Evolutionary conservation across 2,797 vertebrate species (phyloP).

Genomic region (Sparidentex hasta): DNA sequence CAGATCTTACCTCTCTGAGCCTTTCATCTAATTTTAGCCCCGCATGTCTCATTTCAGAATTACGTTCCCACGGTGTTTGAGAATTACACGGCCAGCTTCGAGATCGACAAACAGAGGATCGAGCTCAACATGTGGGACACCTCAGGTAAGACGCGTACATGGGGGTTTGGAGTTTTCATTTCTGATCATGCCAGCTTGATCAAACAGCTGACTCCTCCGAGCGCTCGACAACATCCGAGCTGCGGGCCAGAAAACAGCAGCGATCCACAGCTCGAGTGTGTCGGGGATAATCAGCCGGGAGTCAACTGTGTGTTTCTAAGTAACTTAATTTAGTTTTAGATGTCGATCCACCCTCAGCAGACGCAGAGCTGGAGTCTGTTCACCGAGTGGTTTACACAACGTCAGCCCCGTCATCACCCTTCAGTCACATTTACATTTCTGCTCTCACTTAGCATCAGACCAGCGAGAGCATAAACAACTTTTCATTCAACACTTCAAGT

Average conservation of each 20-base stretch:
- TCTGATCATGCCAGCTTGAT: constrained; percentile 22
- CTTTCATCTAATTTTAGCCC: constrained; percentile 39
- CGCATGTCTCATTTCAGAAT: constrained; percentile 82
- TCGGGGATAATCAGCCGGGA: constrained; percentile 9
- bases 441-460: constrained; percentile 23
- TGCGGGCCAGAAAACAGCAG: constrained; percentile 40
- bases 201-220: constrained; percentile 15
- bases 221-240: constrained; percentile 35
- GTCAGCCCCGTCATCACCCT: constrained; percentile 21
- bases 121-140: constrained; percentile 99
- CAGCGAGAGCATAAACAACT: constrained; percentile 33
- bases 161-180: constrained; percentile 4
- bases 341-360: neutral
- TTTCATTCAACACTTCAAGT: constrained; percentile 25
- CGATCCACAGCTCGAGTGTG: constrained; percentile 1
- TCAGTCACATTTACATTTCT: constrained; percentile 10
- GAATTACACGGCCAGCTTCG: constrained; percentile 97
- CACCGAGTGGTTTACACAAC: neutral
- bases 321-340: constrained; percentile 1
- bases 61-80: constrained; percentile 97
- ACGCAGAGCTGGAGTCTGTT: neutral
- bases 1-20: neutral
- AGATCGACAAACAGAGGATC: constrained; percentile 96
- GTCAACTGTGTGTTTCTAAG: constrained; percentile 3
- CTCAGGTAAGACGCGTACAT: constrained; percentile 87